Evolutionary conservation across 1,140 invertebrate genomes (phyloP).

Genomic region (Streblospio benedicti): DNA sequence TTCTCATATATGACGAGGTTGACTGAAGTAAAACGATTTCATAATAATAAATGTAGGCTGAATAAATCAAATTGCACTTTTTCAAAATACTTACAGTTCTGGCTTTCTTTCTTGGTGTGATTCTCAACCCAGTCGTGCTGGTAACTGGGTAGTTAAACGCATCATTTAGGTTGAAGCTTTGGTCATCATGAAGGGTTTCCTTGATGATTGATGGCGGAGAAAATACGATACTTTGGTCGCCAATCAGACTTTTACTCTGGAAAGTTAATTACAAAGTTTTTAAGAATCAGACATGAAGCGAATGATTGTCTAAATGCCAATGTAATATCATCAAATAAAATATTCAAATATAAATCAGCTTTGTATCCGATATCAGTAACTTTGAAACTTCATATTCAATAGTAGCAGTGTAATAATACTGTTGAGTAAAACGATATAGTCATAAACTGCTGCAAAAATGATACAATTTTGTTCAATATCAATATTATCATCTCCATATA

Average conservation of each 20-base stretch:
- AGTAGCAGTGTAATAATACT: background rate
- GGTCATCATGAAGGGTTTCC: conserved; percentile 49
- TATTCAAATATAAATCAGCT: no score
- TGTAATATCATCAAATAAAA: no score
- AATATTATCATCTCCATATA: no score
- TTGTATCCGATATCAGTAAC: no score
- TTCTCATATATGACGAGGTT: conserved; percentile 7
- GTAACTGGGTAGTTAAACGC: conserved; percentile 29
- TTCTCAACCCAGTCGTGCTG: conserved; percentile 33
- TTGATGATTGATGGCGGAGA: conserved; percentile 72
- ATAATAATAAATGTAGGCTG: background rate
- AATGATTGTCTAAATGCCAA: no score
- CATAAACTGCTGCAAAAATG: no score
- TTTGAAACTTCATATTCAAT: no score
- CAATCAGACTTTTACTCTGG: conserved; percentile 73
- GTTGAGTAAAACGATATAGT: background rate
- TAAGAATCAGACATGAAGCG: background rate
- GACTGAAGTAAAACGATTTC: background rate
- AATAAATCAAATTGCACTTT: background rate
- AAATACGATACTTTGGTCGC: conserved; percentile 69
- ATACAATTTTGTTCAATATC: no score
- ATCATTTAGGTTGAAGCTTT: conserved; percentile 35
- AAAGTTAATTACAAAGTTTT: conserved; percentile 34
- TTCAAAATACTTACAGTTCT: background rate
- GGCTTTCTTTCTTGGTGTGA: background rate